Evolutionary conservation across 2,888 invertebrate genomes (phyloP).

Genomic region (Drosophila colorata): DNA sequence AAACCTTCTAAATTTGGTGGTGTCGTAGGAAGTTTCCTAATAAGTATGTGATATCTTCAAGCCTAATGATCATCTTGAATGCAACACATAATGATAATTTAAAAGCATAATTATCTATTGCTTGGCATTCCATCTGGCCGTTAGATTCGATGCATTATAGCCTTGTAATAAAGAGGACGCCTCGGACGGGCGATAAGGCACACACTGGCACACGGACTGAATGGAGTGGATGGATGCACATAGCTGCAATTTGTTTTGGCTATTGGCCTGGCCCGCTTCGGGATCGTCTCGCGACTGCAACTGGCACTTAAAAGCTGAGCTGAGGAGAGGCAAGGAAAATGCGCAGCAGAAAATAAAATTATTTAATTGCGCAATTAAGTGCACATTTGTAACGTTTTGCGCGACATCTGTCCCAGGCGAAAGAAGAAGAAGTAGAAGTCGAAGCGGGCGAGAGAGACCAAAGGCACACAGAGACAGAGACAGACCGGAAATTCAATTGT

Average conservation of each 20-base stretch:
- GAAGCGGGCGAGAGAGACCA: slow-evolving; percentile 25
- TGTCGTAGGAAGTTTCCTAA: too few relatives aligned
- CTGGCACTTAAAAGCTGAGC: slow-evolving; percentile 53
- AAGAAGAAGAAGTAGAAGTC: slow-evolving; percentile 38
- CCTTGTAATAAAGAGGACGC: slow-evolving; percentile 35
- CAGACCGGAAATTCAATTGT: slow-evolving; percentile 84
- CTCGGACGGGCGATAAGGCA: slow-evolving; percentile 34
- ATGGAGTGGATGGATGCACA: slow-evolving; percentile 25
- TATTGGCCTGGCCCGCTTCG: slow-evolving; percentile 32
- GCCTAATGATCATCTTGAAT: neutral
- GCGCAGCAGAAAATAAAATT: slow-evolving; percentile 78
- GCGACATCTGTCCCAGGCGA: slow-evolving; percentile 76
- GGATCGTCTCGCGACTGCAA: slow-evolving; percentile 40
- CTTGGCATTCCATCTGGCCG: slow-evolving; percentile 15
- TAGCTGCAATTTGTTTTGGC: slow-evolving; percentile 69
- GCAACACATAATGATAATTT: neutral
- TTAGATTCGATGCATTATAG: slow-evolving; percentile 15
- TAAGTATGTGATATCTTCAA: neutral
- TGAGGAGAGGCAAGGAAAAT: slow-evolving; percentile 32
- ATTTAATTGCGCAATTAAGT: slow-evolving; percentile 84
- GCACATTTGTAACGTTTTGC: slow-evolving; percentile 83
- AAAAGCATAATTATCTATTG: neutral
- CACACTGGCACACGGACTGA: slow-evolving; percentile 12
- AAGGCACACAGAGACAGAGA: slow-evolving; percentile 63
- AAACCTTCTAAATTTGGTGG: too few relatives aligned